Conservation (phyloP, 2,797 vertebrate genomes). For the Glossophaga mutica region DNA sequence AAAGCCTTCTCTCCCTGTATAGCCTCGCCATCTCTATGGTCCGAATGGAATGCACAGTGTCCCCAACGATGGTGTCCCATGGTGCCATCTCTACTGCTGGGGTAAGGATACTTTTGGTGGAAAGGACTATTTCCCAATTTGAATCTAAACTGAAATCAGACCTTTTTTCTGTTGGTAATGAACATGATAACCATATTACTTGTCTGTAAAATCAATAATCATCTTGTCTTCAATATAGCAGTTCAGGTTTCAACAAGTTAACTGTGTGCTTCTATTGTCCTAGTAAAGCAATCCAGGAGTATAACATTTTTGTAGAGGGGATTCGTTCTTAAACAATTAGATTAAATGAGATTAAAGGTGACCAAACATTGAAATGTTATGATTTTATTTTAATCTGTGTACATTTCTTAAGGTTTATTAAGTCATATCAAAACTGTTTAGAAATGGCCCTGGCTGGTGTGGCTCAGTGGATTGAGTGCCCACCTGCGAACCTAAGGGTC, state of each 20-base stretch:
- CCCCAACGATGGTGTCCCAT: neutral
- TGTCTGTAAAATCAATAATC: neutral
- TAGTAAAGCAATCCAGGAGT: neutral
- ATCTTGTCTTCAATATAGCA: neutral
- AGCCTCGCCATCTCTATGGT: neutral
- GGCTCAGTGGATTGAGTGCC: no score
- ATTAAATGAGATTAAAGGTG: constrained; percentile 14
- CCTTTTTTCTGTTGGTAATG: neutral
- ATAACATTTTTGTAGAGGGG: neutral
- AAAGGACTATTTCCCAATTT: neutral
- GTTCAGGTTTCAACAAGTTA: neutral
- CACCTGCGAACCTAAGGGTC: no score
- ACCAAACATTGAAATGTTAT: neutral
- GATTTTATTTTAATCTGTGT: constrained; percentile 27
- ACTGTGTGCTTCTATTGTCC: neutral
- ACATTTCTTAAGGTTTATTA: neutral
- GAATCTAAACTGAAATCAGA: neutral
- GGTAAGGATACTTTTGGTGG: neutral
- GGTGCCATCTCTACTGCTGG: neutral
- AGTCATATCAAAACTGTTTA: neutral
- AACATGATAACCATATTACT: neutral
- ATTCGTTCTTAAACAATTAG: neutral
- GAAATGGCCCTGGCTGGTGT: neutral
- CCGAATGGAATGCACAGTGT: neutral
- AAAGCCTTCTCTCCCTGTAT: neutral